Evolutionary conservation across 2,888 invertebrate genomes (phyloP).

Genomic region (Fabriciana adippe): DNA sequence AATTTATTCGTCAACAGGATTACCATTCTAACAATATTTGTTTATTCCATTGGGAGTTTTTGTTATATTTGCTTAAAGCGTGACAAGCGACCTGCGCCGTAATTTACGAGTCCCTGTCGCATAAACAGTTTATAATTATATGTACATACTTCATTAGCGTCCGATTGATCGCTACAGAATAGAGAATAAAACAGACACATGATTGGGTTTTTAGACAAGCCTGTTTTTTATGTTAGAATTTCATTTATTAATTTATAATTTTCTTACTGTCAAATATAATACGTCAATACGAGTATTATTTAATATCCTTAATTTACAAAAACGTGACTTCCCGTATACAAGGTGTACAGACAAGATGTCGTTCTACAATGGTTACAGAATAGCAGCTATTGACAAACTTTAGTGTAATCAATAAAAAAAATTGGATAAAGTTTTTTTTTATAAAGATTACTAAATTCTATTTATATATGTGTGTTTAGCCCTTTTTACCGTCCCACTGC

Average conservation of each 20-base stretch:
- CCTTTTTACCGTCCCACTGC: no score
- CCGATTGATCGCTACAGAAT: slow-evolving; percentile 46
- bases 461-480: no score
- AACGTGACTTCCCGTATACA: no score
- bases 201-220: background rate
- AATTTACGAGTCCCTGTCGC: slow-evolving; percentile 30
- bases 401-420: no score
- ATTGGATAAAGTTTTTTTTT: no score
- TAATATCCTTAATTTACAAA: no score
- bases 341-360: no score
- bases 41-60: slow-evolving; percentile 25
- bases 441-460: no score
- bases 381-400: no score
- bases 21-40: slow-evolving; percentile 33
- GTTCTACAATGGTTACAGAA: no score
- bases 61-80: slow-evolving; percentile 29
- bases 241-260: no score
- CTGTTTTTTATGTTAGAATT: background rate
- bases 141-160: slow-evolving; percentile 42
- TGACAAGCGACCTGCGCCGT: slow-evolving; percentile 23
- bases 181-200: background rate
- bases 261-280: background rate
- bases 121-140: slow-evolving; percentile 33
- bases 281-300: no score
- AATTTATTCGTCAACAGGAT: slow-evolving; percentile 23